These are phyloP conservation scores for Conger conger DNA, from an alignment of 2,113 vertebrate species.

Conservation along the genomic window DNA sequence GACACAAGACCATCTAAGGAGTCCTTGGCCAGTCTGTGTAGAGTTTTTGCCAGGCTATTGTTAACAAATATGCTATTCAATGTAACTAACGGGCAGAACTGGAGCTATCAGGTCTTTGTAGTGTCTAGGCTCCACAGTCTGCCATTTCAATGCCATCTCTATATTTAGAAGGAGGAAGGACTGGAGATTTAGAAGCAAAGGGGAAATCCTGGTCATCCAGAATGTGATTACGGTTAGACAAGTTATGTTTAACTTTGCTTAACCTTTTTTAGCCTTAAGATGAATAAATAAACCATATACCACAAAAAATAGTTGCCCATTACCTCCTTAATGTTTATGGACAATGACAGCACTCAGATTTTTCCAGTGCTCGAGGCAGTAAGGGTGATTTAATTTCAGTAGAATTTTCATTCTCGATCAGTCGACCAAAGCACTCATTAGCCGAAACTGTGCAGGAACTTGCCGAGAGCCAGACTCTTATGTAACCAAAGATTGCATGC, in stretches of 20 bases:
- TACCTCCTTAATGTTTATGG: not conserved
- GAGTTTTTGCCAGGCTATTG: constrained; percentile 58
- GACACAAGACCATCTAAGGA: constrained; percentile 28
- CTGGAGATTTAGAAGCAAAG: not conserved
- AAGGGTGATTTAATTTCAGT: not conserved
- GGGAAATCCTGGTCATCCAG: constrained; percentile 21
- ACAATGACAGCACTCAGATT: not conserved
- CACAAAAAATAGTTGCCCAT: not conserved
- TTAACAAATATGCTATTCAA: constrained; percentile 46
- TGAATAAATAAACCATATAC: not conserved
- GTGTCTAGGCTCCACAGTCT: constrained; percentile 30
- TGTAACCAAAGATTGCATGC: not conserved
- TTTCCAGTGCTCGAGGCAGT: not conserved
- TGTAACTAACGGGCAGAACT: constrained; percentile 21
- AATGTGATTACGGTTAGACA: not conserved
- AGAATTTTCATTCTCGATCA: not conserved
- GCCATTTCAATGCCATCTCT: constrained; percentile 37
- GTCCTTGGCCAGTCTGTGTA: constrained; percentile 33
- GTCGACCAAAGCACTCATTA: not conserved
- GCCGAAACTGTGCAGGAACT: not conserved
- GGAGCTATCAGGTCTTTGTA: constrained; percentile 13
- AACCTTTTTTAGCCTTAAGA: not conserved
- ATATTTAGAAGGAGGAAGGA: constrained; percentile 34
- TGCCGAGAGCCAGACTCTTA: not conserved
- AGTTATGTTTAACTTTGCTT: not conserved